Evolutionary conservation across 2,797 vertebrate species (phyloP).

Genomic region (Pseudochromis fuscus): DNA sequence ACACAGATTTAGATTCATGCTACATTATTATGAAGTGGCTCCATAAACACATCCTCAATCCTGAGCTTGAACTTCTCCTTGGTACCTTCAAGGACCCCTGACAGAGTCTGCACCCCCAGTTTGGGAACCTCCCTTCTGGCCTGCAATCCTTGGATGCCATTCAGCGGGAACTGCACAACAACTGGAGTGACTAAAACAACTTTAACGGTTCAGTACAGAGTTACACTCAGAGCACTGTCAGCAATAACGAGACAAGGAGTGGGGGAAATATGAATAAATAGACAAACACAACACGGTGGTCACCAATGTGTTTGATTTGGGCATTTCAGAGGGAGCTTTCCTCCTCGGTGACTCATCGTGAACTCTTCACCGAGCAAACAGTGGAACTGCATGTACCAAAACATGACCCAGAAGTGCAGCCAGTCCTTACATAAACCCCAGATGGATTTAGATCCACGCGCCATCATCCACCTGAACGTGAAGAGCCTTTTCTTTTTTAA

Average conservation of each 20-base stretch:
- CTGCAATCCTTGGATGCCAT: constrained; percentile 20
- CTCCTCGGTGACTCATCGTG: constrained; percentile 74
- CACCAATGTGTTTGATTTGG: constrained; percentile 17
- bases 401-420: constrained; percentile 75
- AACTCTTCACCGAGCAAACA: constrained; percentile 65
- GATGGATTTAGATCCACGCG: constrained; percentile 44
- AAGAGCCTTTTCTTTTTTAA: no score
- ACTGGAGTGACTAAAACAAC: constrained; percentile 1
- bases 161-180: constrained; percentile 44
- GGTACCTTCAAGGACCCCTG: background rate
- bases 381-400: constrained; percentile 75
- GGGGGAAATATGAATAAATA: no score
- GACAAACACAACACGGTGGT: constrained; percentile 7
- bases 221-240: background rate
- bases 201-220: background rate
- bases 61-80: background rate
- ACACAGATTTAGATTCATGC: background rate
- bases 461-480: constrained; percentile 44
- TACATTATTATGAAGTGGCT: background rate
- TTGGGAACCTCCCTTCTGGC: constrained; percentile 34
- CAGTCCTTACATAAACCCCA: constrained; percentile 67
- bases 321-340: constrained; percentile 45
- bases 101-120: constrained; percentile 21
- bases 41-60: background rate
- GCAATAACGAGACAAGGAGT: background rate